These are phyloP conservation scores for Nowickia ferox DNA, from an alignment of 2,888 invertebrate genomes.

Conservation along the genomic window DNA sequence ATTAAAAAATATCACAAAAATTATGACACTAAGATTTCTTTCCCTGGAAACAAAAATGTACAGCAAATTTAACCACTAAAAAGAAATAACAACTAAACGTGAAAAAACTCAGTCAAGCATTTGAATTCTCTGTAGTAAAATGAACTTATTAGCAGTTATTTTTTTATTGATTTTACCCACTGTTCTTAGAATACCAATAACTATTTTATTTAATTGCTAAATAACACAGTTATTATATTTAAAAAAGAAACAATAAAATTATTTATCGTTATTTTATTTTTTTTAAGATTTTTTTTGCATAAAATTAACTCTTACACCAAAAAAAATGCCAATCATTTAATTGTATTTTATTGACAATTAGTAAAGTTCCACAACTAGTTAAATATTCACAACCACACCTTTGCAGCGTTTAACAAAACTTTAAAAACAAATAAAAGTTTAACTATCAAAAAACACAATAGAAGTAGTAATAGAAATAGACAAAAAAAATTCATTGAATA, in stretches of 20 bases:
- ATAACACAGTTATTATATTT: neutral
- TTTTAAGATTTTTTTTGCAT: slow-evolving; percentile 28
- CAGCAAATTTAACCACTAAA: neutral
- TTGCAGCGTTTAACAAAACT: neutral
- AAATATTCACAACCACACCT: slow-evolving; percentile 34
- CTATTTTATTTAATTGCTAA: slow-evolving; percentile 6
- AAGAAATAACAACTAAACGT: slow-evolving; percentile 7
- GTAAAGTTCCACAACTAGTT: slow-evolving; percentile 1
- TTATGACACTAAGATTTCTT: slow-evolving; percentile 1
- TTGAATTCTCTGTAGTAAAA: slow-evolving; percentile 52
- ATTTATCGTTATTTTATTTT: neutral
- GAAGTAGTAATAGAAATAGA: neutral
- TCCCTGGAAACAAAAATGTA: slow-evolving; percentile 10
- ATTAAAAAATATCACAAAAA: neutral
- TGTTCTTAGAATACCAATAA: slow-evolving; percentile 10
- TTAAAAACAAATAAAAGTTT: neutral
- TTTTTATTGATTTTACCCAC: slow-evolving; percentile 43
- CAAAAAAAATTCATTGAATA: slow-evolving; percentile 36
- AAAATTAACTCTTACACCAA: slow-evolving; percentile 27
- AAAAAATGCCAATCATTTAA: slow-evolving; percentile 34
- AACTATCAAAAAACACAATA: neutral
- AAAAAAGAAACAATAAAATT: neutral
- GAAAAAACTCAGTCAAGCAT: slow-evolving; percentile 49
- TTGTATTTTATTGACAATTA: slow-evolving; percentile 27
- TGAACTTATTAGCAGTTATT: slow-evolving; percentile 49